Conservation (phyloP, 1,140 invertebrate species). For the Drosophila sp. region DNA sequence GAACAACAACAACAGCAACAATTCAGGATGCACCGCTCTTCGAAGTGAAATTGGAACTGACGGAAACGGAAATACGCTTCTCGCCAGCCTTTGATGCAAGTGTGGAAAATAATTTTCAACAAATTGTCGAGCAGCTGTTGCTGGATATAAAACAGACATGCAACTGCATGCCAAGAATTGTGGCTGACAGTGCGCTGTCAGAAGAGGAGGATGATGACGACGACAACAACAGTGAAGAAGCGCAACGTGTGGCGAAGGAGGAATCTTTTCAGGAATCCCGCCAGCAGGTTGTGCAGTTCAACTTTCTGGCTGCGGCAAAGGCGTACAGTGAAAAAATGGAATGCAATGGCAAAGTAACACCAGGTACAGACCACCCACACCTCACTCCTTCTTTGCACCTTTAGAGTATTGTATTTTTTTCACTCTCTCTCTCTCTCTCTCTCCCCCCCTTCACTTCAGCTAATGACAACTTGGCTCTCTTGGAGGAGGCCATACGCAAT, state of each 20-base stretch:
- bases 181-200: conserved; percentile 74
- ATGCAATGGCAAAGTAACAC: conserved; percentile 25
- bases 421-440: background rate
- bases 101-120: conserved; percentile 82
- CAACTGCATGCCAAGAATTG: conserved; percentile 81
- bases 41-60: conserved; percentile 82
- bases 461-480: conserved; percentile 62
- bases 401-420: too few relatives aligned
- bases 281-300: conserved; percentile 40
- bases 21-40: conserved; percentile 71
- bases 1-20: conserved; percentile 23
- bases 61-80: conserved; percentile 81
- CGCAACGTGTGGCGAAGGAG: background rate
- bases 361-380: conserved; percentile 10
- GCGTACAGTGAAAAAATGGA: conserved; percentile 49
- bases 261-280: conserved; percentile 19
- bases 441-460: background rate
- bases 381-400: background rate
- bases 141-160: conserved; percentile 81
- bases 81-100: conserved; percentile 77
- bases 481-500: conserved; percentile 59
- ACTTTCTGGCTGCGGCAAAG: conserved; percentile 33
- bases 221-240: conserved; percentile 11
- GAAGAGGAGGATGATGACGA: conserved; percentile 57
- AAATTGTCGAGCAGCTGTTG: conserved; percentile 82